Percentiles rank a stretch among this genome's conserved stretches.
These are phyloP conservation scores for Caenorhabditis doughertyi DNA, from an alignment of 2,888 invertebrate species.

Conservation along the genomic window DNA sequence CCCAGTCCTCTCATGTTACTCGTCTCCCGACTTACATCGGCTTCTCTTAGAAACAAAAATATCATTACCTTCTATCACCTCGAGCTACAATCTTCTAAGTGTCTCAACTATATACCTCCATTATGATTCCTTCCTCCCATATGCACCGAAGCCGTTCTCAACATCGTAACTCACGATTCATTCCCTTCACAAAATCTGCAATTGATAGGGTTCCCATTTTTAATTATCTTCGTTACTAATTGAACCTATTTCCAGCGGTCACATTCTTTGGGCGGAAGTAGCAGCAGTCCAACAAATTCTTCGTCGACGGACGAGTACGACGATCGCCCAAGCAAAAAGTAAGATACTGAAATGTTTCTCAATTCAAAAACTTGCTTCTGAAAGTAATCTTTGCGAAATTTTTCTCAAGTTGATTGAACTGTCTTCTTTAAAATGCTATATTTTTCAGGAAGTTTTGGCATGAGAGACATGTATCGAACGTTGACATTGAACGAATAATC, in stretches of 20 bases:
- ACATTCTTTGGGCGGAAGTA: conserved; percentile 61
- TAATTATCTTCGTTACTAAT: background rate
- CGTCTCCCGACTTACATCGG: background rate
- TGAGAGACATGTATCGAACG: conserved; percentile 54
- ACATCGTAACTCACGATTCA: conserved; percentile 45
- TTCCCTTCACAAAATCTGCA: background rate
- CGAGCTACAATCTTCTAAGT: background rate
- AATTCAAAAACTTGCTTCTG: no score
- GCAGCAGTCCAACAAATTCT: conserved; percentile 57
- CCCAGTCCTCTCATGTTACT: conserved; percentile 51
- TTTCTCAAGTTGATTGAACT: background rate
- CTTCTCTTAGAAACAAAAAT: conserved; percentile 26
- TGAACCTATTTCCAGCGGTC: conserved; percentile 54
- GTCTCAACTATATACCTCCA: background rate
- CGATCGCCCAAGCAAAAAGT: conserved; percentile 43
- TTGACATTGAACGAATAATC: conserved; percentile 60
- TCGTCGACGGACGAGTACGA: conserved; percentile 52
- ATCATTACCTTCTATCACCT: conserved; percentile 23
- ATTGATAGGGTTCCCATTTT: conserved; percentile 19
- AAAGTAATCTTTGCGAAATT: no score
- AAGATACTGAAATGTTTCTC: no score
- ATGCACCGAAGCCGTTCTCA: conserved; percentile 49
- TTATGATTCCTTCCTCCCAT: conserved; percentile 16
- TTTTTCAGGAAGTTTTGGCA: conserved; percentile 48
- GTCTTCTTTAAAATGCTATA: background rate